Percentiles rank a stretch among this genome's conserved stretches.
Conservation (phyloP, 2,888 invertebrate species). For the Conomelus anceps region DNA sequence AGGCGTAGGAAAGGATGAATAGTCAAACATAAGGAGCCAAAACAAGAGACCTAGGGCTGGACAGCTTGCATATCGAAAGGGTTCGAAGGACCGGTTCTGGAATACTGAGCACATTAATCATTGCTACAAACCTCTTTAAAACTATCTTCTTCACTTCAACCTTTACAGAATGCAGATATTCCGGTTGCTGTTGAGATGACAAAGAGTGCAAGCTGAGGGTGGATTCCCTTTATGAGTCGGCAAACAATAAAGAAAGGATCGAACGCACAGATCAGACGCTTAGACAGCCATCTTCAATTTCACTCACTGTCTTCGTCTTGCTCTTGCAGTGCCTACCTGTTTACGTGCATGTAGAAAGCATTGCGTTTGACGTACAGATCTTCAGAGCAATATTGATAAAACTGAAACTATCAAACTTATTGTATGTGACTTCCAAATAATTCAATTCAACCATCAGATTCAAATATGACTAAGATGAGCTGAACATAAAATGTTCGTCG, state of each 20-base stretch:
- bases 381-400: too few relatives aligned
- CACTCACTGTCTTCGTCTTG: neutral
- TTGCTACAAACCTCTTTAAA: slow-evolving; percentile 27
- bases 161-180: slow-evolving; percentile 24
- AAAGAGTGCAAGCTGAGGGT: slow-evolving; percentile 23
- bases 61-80: slow-evolving; percentile 13
- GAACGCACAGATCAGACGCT: neutral
- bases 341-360: too few relatives aligned
- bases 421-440: too few relatives aligned
- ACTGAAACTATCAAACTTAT: too few relatives aligned
- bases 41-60: slow-evolving; percentile 15
- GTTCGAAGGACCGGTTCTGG: slow-evolving; percentile 28
- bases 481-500: too few relatives aligned
- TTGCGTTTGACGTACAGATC: too few relatives aligned
- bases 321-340: neutral
- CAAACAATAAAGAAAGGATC: slow-evolving; percentile 12
- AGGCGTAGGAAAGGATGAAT: slow-evolving; percentile 7
- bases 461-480: too few relatives aligned
- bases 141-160: slow-evolving; percentile 24
- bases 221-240: slow-evolving; percentile 21
- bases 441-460: too few relatives aligned
- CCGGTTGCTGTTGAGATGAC: slow-evolving; percentile 23
- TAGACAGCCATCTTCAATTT: slow-evolving; percentile 5
- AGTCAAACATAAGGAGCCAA: slow-evolving; percentile 10
- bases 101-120: slow-evolving; percentile 28